Conservation (phyloP, 2,113 vertebrate species). For the Chauna torquata region DNA sequence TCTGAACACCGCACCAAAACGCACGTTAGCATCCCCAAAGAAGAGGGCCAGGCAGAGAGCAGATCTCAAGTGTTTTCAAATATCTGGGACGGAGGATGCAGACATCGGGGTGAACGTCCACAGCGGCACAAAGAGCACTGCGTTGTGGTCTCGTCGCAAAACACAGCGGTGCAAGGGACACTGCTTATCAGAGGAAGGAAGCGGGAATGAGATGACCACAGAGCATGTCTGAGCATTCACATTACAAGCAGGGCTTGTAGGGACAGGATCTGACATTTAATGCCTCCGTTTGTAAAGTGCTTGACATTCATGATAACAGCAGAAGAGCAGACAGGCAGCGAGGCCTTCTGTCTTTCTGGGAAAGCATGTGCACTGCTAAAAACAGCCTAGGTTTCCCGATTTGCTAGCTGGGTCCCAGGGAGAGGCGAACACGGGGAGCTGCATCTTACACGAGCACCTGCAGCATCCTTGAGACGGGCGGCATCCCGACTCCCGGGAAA, state of each 20-base stretch:
- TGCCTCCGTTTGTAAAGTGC: constrained; percentile 43
- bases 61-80: not conserved
- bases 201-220: not conserved
- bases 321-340: not conserved
- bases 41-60: not conserved
- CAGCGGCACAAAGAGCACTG: not conserved
- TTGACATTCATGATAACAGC: constrained; percentile 58
- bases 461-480: not conserved
- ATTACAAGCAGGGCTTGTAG: constrained; percentile 62
- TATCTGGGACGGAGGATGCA: not conserved
- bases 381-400: not conserved
- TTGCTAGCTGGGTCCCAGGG: not conserved
- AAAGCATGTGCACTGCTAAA: not conserved
- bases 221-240: constrained; percentile 24
- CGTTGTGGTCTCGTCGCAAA: not conserved
- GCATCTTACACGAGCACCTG: accelerated
- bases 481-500: not conserved
- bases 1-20: not conserved
- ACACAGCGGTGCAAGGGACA: not conserved
- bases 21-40: accelerated
- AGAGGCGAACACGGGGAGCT: not conserved
- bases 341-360: not conserved
- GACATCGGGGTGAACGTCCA: accelerated
- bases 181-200: constrained; percentile 17
- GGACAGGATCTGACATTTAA: constrained; percentile 70